A percentile compares a stretch with the other conserved stretches of the same genome.
Conservation (phyloP, 2,888 invertebrate genomes). For the Apodemia hepburni region DNA sequence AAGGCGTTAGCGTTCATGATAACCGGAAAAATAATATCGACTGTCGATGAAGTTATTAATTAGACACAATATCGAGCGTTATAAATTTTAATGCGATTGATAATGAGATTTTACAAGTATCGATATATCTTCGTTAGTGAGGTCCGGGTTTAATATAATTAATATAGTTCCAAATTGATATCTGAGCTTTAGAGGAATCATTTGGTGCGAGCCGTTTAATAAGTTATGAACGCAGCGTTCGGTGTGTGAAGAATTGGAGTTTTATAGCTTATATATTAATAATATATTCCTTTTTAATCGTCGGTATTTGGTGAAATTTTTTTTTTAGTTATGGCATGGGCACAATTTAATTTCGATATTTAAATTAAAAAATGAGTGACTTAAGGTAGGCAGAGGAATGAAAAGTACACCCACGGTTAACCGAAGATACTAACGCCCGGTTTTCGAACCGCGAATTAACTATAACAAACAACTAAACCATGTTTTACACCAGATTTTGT, state of each 20-base stretch:
- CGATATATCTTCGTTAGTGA: constrained; percentile 67
- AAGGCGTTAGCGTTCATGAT: constrained; percentile 14
- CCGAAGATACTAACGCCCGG: too few species aligned
- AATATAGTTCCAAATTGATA: constrained; percentile 11
- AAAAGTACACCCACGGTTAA: too few species aligned
- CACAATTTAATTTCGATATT: too few species aligned
- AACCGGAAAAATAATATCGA: constrained; percentile 25
- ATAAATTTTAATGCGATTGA: constrained; percentile 66
- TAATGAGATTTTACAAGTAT: constrained; percentile 56
- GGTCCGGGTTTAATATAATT: constrained; percentile 22
- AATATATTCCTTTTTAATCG: too few species aligned
- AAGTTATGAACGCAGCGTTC: not conserved
- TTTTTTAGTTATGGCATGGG: too few species aligned
- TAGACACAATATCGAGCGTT: constrained; percentile 67
- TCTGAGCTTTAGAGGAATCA: constrained; percentile 1
- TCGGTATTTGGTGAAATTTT: too few species aligned
- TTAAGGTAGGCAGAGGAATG: too few species aligned
- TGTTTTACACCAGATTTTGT: too few species aligned
- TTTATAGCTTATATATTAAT: too few species aligned
- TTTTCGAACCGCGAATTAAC: too few species aligned
- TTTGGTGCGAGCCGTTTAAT: not conserved
- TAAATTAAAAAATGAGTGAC: too few species aligned
- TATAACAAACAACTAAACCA: too few species aligned
- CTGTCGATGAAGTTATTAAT: constrained; percentile 61
- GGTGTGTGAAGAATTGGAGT: not conserved